Conservation (phyloP, 1,140 invertebrate species). For the Caenorhabditis brenneri region DNA sequence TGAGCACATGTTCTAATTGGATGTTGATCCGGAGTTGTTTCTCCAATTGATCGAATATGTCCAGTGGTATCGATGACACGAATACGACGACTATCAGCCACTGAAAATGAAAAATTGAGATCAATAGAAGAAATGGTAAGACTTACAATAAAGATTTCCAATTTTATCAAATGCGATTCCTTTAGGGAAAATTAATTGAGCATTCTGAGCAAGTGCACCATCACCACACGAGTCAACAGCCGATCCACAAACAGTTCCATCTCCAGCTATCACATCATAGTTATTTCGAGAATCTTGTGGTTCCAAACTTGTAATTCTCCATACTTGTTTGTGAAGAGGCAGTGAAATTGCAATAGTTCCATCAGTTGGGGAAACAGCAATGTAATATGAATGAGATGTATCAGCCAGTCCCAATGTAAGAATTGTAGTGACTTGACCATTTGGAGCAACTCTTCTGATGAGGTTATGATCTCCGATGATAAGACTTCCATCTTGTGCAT, state of each 20-base stretch:
- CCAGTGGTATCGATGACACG: slow-evolving; percentile 50
- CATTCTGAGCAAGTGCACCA: slow-evolving; percentile 85
- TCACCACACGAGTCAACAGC: slow-evolving; percentile 85
- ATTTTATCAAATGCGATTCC: slow-evolving; percentile 74
- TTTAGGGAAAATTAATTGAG: slow-evolving; percentile 92
- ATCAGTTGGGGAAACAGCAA: slow-evolving; percentile 55
- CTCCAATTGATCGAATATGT: slow-evolving; percentile 43
- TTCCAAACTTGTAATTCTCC: slow-evolving; percentile 40
- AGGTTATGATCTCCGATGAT: slow-evolving; percentile 95
- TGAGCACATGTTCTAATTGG: slow-evolving; percentile 19
- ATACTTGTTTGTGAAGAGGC: slow-evolving; percentile 51
- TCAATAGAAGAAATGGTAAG: neutral
- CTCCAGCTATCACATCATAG: slow-evolving; percentile 80
- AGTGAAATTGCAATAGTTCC: slow-evolving; percentile 56
- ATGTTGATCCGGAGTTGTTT: slow-evolving; percentile 38
- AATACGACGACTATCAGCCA: slow-evolving; percentile 53
- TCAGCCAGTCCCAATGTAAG: slow-evolving; percentile 51
- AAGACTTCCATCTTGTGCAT: slow-evolving; percentile 88
- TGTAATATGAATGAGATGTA: slow-evolving; percentile 56
- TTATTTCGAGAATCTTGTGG: slow-evolving; percentile 50
- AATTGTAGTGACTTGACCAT: slow-evolving; percentile 75
- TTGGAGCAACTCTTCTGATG: slow-evolving; percentile 85
- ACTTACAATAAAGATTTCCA: slow-evolving; percentile 52
- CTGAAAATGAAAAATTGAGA: slow-evolving; percentile 36
- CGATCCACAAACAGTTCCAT: slow-evolving; percentile 82